Base-by-base conservation (phyloP, 2,888 invertebrate species). In the Penaeus monodon region DNA sequence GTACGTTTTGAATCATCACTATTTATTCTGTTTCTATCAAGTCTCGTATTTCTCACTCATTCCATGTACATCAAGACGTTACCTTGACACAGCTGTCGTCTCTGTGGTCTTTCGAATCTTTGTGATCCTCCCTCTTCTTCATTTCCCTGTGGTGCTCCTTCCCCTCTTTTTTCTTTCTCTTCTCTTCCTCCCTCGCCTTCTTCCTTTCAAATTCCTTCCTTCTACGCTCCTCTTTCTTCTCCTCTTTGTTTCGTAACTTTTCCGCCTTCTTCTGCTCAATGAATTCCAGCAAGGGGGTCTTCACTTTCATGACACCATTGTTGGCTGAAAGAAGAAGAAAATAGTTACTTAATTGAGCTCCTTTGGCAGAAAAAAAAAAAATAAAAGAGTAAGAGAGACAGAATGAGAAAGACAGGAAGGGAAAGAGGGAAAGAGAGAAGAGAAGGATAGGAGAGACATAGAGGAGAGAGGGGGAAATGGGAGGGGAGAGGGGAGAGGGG, bases 201-300 rank as follows among this genome's bases (percentile, higher is more conserved):
- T 82, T 82, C 44, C 82, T 66, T 2, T 82, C 82, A 33, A 44
- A 70, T 70, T 82, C 82, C 70, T 82, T 82, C 33, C 82, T 66
- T 44, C 82, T 82, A 20, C 68, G 68, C 70, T 70, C 68, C 8
- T 81, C 81, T 4, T 49, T 68, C 33, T 82, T 82, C 70, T 70
- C 68, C 20, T 81, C 81, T 24, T 49, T 68, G 68, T 33, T n/a
- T 1, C 81, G 49, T 20, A 81, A 49, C 27, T 73, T 65, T 24
- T 86, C 86, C 4, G 65, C 20, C 22, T 73, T 74, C 44, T 82
- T 74, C 38, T 86, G 77, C 77, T 82, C 86, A 6, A 86, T 82
- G 82, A 77, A 86, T n/a, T 82, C 77, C 49, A 86, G 65, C 57
- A 86, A 68, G 6, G 86, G 86, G 10, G 86, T 86, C 44, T 82